Evolutionary conservation across 2,113 vertebrate species (phyloP).

Genomic region (Eudyptes chrysolophus): DNA sequence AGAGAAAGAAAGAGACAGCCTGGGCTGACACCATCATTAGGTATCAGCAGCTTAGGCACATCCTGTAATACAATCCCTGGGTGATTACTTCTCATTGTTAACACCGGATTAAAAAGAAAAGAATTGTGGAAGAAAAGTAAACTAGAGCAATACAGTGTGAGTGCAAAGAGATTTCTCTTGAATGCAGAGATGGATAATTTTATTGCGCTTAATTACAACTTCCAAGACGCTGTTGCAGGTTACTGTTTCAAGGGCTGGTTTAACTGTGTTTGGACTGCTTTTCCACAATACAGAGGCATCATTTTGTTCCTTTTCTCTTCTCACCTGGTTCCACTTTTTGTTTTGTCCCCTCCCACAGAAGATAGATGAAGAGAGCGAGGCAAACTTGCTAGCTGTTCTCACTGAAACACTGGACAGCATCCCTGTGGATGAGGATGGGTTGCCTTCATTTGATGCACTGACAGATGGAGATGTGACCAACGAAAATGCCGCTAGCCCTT

Average conservation of each 20-base stretch:
- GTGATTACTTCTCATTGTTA: constrained; percentile 54
- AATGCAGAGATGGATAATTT: neutral
- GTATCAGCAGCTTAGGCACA: constrained; percentile 55
- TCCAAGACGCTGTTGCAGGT: neutral
- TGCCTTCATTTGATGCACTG: constrained; percentile 98
- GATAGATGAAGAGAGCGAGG: constrained; percentile 99
- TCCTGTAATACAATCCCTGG: constrained; percentile 62
- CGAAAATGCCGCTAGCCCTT: constrained; percentile 93
- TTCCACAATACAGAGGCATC: neutral
- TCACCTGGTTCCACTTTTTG: neutral
- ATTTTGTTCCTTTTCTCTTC: neutral
- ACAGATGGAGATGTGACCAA: constrained; percentile 98
- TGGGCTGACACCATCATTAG: constrained; percentile 49
- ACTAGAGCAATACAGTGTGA: neutral
- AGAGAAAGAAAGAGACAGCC: constrained; percentile 39
- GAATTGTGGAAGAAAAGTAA: constrained; percentile 27
- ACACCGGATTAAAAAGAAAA: neutral
- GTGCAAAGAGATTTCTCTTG: neutral
- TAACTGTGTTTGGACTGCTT: neutral
- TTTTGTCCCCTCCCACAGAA: constrained; percentile 78
- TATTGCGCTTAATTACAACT: neutral
- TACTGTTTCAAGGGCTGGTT: neutral
- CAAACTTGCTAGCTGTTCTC: constrained; percentile 98
- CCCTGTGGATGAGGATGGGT: constrained; percentile 99
- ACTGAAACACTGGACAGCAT: constrained; percentile 99